Evolutionary conservation across 1,140 invertebrate species (phyloP), one percentile per base, ranked within the genome.

Genomic region (Arctopsyche grandis): DNA sequence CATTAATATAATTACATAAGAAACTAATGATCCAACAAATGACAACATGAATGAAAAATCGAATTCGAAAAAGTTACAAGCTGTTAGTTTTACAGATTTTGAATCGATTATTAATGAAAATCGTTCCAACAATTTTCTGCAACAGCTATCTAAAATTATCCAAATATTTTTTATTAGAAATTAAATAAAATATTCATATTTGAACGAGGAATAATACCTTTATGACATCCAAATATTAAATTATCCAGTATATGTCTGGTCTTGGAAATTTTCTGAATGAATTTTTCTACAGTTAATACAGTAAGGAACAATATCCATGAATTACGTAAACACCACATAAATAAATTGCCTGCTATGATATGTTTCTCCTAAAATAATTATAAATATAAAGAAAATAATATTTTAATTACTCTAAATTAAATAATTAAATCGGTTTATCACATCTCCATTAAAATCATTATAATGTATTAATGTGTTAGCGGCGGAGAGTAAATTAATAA

Each of bases 1-100:
- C 19, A 52, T 43, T 19, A 74, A 22, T 74, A 74, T 74, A 10
- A 74, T 48, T 38, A 12, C 10, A 52, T 74, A 74, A 0, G 70
- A 74, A 16, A 74, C 38, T 3, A 74, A 52, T 46, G 43, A 16
- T 9, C 70, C 46, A 52, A 74, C 19, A 5, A 74, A 14, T 1
- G 24, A 38, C n/a, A 16, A 16, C 5, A 74, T 22, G 46, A 74
- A 74, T 24, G 46, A 48, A 52, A 4, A 24, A 74, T 74, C 70
- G 19, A 1, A 74, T 3, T 46, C 21, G 19, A 48, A 74, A 21
- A 52, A 74, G 22, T 74, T 74, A 21, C 70, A 74, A 0, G 70
- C 70, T 9, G 70, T 74, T 46, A 74, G 48, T 21, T 3, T 22
- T n/a, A 74, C 1, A 0, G 0, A 4, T 12, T 43, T 12, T 5